These are phyloP conservation scores for Microtus oregoni DNA, from an alignment of 2,113 vertebrate genomes.

Conservation along the genomic window DNA sequence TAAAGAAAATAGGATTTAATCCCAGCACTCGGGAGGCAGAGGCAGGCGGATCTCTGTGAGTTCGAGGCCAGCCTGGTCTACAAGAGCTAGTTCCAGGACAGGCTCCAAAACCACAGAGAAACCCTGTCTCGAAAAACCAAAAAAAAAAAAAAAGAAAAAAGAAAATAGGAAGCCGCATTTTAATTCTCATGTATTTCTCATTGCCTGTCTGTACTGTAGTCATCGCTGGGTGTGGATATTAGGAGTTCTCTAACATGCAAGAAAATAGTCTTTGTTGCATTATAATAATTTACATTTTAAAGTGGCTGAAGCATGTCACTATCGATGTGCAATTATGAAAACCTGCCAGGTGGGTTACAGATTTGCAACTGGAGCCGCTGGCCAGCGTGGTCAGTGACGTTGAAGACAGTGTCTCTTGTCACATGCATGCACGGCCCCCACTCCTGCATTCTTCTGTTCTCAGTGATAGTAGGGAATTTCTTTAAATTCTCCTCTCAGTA, in stretches of 20 bases:
- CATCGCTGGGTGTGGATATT: background rate
- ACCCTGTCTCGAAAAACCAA: no score
- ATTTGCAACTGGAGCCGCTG: background rate
- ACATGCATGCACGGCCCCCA: background rate
- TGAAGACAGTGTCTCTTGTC: background rate
- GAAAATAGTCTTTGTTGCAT: background rate
- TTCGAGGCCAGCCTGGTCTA: no score
- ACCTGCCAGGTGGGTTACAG: background rate
- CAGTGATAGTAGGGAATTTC: background rate
- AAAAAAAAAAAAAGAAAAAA: constrained; percentile 59
- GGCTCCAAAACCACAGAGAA: no score
- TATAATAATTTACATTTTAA: constrained; percentile 41
- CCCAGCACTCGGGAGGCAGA: no score
- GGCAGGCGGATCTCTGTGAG: no score
- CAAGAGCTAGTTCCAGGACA: no score
- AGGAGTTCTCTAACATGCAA: constrained; percentile 29
- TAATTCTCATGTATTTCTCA: constrained; percentile 46
- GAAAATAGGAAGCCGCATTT: constrained; percentile 50
- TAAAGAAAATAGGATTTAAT: constrained; percentile 59
- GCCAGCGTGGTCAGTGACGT: background rate
- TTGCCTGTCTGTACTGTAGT: background rate
- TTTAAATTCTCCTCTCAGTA: background rate
- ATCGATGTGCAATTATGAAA: constrained; percentile 29
- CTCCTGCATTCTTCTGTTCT: background rate
- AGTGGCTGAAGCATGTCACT: constrained; percentile 20